Evolutionary conservation across 2,797 vertebrate genomes (phyloP).

Genomic region (Leucoraja ocellata): DNA sequence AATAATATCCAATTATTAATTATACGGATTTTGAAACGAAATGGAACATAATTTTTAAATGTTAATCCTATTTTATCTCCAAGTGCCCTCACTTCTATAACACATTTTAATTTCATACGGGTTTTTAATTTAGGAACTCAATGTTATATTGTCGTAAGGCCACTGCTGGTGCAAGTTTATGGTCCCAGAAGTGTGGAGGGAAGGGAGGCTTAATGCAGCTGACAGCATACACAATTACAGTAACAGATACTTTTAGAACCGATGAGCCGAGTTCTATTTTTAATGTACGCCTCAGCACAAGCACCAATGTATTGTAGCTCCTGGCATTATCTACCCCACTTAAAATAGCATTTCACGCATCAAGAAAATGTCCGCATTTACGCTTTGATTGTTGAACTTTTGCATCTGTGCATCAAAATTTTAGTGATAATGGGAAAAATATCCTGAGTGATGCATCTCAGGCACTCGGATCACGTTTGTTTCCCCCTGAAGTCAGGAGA

Average conservation of each 20-base stretch:
- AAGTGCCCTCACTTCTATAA: neutral
- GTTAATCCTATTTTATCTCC: neutral
- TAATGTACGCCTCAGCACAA: neutral
- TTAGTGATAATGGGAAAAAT: neutral
- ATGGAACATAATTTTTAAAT: neutral
- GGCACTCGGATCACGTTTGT: neutral
- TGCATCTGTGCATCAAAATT: neutral
- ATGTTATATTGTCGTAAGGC: neutral
- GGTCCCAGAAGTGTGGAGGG: neutral
- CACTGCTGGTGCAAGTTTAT: neutral
- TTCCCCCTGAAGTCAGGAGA: neutral
- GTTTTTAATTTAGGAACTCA: neutral
- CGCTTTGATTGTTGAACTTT: neutral
- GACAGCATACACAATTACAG: constrained; percentile 4
- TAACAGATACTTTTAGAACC: neutral
- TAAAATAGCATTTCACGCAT: neutral
- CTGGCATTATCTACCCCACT: neutral
- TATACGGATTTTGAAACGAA: neutral
- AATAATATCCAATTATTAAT: neutral
- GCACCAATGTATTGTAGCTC: neutral
- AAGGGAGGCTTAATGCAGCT: neutral
- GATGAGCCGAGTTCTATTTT: neutral
- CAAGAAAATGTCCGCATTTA: neutral
- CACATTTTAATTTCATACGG: neutral
- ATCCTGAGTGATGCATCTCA: neutral